phyloP scores from a whole-genome alignment of 2,797 vertebrate species.

The Yasuhikotakia modesta region DNA sequence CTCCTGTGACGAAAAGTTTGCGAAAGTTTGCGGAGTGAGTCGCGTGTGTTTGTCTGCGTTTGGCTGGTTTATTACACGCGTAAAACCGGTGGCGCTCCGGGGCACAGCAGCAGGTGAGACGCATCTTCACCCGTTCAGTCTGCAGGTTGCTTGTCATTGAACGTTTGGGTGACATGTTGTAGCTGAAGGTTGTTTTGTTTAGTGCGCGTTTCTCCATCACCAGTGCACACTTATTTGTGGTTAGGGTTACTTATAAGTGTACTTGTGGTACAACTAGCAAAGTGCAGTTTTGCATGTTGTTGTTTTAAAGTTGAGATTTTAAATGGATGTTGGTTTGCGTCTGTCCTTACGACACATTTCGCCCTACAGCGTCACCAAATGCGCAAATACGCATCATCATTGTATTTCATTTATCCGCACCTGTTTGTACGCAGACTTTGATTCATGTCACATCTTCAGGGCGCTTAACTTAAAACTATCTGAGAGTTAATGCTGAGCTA shows the following conservation, averaged over 20 bases:
- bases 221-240: neutral
- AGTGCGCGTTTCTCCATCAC: neutral
- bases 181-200: neutral
- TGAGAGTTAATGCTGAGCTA: neutral
- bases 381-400: neutral
- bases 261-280: too few species aligned
- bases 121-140: too few species aligned
- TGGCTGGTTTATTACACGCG: neutral
- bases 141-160: too few species aligned
- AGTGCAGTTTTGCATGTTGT: neutral
- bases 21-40: constrained; percentile 17
- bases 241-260: too few species aligned
- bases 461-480: neutral
- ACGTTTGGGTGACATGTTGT: neutral
- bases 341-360: neutral
- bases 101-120: constrained; percentile 42
- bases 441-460: neutral
- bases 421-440: neutral
- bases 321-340: neutral
- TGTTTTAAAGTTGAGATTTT: too few species aligned
- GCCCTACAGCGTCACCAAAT: too few species aligned
- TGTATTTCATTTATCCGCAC: neutral
- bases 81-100: constrained; percentile 14
- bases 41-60: neutral
- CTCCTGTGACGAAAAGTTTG: constrained; percentile 4